A percentile compares a stretch with the other conserved stretches of the same genome.
Evolutionary conservation across 1,140 invertebrate genomes (phyloP).

Genomic region (Leguminivora glycinivorella): DNA sequence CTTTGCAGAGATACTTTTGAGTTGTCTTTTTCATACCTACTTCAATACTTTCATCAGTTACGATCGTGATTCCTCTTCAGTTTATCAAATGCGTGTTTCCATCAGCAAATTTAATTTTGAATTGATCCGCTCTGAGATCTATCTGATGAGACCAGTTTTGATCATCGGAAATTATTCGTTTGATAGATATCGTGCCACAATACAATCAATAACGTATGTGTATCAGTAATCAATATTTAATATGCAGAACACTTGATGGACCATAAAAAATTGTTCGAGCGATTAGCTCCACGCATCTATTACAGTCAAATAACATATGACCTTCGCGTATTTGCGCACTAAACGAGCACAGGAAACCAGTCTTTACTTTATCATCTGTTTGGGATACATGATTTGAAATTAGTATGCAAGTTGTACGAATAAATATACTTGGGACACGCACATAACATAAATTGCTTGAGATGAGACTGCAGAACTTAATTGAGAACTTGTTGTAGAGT

Average conservation of each 20-base stretch:
- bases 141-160: too few species aligned
- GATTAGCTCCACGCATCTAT: conserved; percentile 11
- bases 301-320: conserved; percentile 17
- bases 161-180: too few species aligned
- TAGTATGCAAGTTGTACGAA: neutral
- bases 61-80: too few species aligned
- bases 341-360: neutral
- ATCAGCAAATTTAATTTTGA: too few species aligned
- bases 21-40: too few species aligned
- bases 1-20: too few species aligned
- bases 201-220: neutral
- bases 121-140: too few species aligned
- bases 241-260: conserved; percentile 14
- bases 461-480: too few species aligned
- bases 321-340: conserved; percentile 17
- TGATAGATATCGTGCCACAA: neutral
- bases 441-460: neutral
- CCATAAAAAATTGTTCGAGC: neutral
- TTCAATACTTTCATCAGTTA: too few species aligned
- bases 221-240: conserved; percentile 8
- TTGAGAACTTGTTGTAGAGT: too few species aligned
- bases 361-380: neutral
- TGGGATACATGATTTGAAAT: neutral
- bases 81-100: too few species aligned
- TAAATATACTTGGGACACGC: neutral